phyloP scores from a whole-genome alignment of 2,888 invertebrate species.

The Rotaria magnacalcarata region DNA sequence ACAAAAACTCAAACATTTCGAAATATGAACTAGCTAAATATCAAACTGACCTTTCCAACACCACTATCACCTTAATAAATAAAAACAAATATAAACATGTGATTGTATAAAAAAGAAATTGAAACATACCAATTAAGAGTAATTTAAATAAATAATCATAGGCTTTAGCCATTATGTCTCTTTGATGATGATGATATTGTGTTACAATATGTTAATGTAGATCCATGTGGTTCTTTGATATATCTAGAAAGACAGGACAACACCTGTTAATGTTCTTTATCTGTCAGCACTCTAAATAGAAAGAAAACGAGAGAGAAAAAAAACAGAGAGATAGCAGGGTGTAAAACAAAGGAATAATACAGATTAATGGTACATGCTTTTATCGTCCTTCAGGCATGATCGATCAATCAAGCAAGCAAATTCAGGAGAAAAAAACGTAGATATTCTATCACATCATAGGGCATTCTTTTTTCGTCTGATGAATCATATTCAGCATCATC shows the following conservation, averaged over 20 bases:
- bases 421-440: neutral
- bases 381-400: neutral
- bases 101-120: neutral
- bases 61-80: slow-evolving; percentile 19
- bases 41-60: neutral
- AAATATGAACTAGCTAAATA: too few species aligned
- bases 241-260: neutral
- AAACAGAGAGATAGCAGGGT: neutral
- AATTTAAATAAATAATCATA: slow-evolving; percentile 56
- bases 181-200: neutral
- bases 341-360: neutral
- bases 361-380: neutral
- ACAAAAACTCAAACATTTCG: neutral
- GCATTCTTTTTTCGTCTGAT: neutral
- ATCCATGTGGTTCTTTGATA: neutral
- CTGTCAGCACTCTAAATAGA: neutral
- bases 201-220: neutral
- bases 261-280: slow-evolving; percentile 11
- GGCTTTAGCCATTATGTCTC: slow-evolving; percentile 43
- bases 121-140: slow-evolving; percentile 54
- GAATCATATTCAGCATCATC: neutral
- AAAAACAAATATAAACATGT: neutral
- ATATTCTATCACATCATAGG: neutral
- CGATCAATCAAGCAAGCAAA: neutral
- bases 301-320: neutral